Evolutionary conservation across 1,140 invertebrate species (phyloP), one percentile per base, ranked within the genome.

Genomic region (Phenacoccus solenopsis): DNA sequence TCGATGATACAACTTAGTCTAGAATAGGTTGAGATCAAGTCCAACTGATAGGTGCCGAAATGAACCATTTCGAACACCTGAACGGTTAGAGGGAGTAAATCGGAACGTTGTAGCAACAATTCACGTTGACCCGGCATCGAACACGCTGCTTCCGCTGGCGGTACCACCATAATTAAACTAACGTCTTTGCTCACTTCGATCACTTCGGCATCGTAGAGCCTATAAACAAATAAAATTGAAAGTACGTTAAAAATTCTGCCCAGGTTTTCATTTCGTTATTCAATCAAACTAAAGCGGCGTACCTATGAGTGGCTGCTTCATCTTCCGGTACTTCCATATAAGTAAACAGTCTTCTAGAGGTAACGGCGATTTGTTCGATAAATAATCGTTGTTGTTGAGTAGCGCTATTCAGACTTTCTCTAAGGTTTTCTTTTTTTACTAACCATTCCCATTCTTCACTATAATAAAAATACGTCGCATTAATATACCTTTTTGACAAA

Each of bases 391-490:
- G 90, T 73, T 87, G 87, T 78, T 93, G 89, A 13, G 86, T 72
- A 1, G 72, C 72, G 38, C 30, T 71, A 3, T 22, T 32, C 10
- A 28, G 67, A 68, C 69, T 72, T 16, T 72, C 71, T 30, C 70
- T 28, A 2, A 67, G 27, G 21, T 70, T 71, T 64, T 64, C 59
- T 20, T 64, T 64, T 16, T 64, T 64, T 73, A 87, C 87, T 0
- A 92, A 78, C 73, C 88, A 88, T 73, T 91, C 87, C 93, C 93
- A 96, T 78, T 97, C 94, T 77, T 97, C 93, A 22, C 90, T 93
- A 70, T 69, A 64, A 59, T 22, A 70, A n/a, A 70, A 28, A 67
- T 24, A 25, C 10, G 16, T 20, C 20, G 27, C 68, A 27, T 49
- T 59, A 59, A 7, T 59, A 59, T 20, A 59, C 64, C 4, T n/a